These are phyloP conservation scores for Myotis yumanensis DNA, from an alignment of 2,113 vertebrate species.

Conservation along the genomic window DNA sequence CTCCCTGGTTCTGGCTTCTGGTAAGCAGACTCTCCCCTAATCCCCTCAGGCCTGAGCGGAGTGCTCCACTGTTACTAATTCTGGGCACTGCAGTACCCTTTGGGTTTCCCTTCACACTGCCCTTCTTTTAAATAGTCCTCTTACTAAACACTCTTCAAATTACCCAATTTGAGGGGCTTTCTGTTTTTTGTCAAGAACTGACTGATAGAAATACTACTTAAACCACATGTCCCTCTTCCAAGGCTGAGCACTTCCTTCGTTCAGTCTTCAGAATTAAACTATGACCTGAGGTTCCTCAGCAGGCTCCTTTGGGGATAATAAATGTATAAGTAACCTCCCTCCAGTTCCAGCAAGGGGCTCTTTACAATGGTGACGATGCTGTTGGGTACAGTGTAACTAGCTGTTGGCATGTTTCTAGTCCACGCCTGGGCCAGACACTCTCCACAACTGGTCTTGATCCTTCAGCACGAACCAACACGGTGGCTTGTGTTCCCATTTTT, in stretches of 20 bases:
- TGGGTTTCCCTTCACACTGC: background rate
- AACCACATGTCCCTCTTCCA: background rate
- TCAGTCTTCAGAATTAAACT: slow-evolving; percentile 10
- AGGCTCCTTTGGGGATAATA: background rate
- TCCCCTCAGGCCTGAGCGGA: background rate
- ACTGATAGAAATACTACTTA: slow-evolving; percentile 33
- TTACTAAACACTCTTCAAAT: background rate
- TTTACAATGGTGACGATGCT: background rate
- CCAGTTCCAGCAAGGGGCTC: background rate
- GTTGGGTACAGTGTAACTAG: background rate
- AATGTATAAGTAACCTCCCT: background rate
- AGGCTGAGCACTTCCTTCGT: slow-evolving; percentile 20
- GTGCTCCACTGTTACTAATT: background rate
- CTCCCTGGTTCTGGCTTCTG: background rate
- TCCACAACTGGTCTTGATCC: background rate
- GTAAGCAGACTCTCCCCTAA: background rate
- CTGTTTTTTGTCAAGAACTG: slow-evolving; percentile 17
- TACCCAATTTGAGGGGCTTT: background rate
- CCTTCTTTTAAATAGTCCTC: background rate
- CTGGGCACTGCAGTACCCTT: background rate
- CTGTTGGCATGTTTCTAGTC: background rate
- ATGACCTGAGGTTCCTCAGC: background rate
- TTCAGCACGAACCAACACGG: background rate
- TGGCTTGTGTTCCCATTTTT: background rate
- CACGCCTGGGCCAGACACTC: background rate